Base-by-base conservation (phyloP, 2,888 invertebrate genomes). In the Lasioglossum marginatum region DNA sequence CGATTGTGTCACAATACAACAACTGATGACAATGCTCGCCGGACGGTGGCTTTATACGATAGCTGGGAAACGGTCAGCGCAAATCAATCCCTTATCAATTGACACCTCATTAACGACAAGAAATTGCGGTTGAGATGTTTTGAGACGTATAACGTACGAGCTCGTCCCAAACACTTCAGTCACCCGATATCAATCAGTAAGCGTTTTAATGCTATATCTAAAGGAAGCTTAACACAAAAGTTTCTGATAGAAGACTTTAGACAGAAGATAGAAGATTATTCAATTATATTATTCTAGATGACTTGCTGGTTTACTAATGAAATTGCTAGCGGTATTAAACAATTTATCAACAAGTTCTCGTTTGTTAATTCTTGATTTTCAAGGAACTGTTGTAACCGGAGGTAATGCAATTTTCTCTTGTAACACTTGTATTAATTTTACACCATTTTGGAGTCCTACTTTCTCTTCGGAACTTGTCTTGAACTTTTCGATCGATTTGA, bases 1-100 rank as follows among this genome's bases (percentile, higher is more conserved):
- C 10, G 57, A 12, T 68, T 48, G 66, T 12, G 43, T 63, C 43
- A 48, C 23, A 5, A 45, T 4, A 2, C 6, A 6, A 31, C 2
- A 4, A 84, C 63, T 75, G 75, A 48, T 6, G 34, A n/a, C 0
- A 2, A 8, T n/a, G 48, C 1, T 2, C 6, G 10, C 14, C 27
- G 2, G 14, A 0, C 12, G 34, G 0, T 23, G 63, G 40, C 63
- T 77, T 71, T 83, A 78, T 83, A 78, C 4, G 27, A 40, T 16
- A 40, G 5, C 19, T 10, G 19, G 6, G 2, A 48, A 37, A 4
- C 4, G 40, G 63, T 12, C 40, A 34, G 66, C 4, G n/a, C 27
- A 16, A 57, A 37, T 79, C 27, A 40, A 72, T 48, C 43, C 12
- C n/a, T 48, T 40, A 14, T 34, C 16, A 34, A 16, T 31, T 1